These are phyloP conservation scores for Polypterus bichir DNA, from an alignment of 2,113 vertebrate species.

Conservation along the genomic window DNA sequence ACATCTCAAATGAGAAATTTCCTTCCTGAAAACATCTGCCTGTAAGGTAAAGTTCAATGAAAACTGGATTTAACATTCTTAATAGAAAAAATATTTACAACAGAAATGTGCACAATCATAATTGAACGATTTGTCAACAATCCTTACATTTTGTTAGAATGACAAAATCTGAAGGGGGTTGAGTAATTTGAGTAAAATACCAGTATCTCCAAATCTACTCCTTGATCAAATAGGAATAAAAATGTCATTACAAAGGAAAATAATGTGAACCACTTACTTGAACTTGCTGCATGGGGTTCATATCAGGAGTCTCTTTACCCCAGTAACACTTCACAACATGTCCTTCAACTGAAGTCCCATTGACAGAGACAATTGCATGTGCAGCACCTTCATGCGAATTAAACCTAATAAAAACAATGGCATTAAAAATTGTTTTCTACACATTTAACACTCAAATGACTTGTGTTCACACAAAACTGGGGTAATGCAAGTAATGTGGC, in stretches of 20 bases:
- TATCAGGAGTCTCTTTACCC: slow-evolving; percentile 92
- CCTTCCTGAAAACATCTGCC: no score
- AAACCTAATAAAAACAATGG: slow-evolving; percentile 52
- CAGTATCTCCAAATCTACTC: neutral
- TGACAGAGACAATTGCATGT: slow-evolving; percentile 92
- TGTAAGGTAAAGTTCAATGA: no score
- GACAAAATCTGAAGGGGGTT: neutral
- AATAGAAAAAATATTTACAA: no score
- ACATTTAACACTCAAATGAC: no score
- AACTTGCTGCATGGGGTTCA: slow-evolving; percentile 82
- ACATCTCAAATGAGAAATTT: no score
- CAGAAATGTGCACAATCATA: no score
- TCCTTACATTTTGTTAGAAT: no score
- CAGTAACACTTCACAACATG: slow-evolving; percentile 94
- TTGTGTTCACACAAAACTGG: no score
- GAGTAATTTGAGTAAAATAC: neutral
- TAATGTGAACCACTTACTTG: neutral
- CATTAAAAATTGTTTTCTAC: no score
- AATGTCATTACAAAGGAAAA: neutral
- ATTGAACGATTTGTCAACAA: no score
- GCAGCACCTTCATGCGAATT: slow-evolving; percentile 89
- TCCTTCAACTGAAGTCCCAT: slow-evolving; percentile 83
- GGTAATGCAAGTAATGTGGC: no score
- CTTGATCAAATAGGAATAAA: neutral
- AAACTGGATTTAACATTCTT: no score